phyloP scores from a whole-genome alignment of 2,113 vertebrate genomes.

The Otocyon megalotis region DNA sequence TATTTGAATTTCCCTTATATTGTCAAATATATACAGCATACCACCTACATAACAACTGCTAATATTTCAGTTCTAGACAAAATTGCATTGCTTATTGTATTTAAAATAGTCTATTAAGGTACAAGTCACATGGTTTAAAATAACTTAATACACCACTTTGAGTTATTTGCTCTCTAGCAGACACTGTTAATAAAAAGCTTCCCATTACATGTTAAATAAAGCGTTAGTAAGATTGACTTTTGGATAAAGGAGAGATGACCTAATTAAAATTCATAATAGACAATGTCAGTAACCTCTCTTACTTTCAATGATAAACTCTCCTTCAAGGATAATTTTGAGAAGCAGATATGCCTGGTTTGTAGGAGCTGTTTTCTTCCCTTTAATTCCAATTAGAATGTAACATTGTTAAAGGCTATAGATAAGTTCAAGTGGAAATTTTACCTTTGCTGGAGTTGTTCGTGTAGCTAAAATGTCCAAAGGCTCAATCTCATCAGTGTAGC shows the following conservation, averaged over 20 bases:
- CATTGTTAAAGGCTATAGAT: not conserved
- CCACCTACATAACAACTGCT: not conserved
- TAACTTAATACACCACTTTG: not conserved
- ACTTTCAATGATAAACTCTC: not conserved
- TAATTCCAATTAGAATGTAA: not conserved
- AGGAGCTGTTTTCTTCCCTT: not conserved
- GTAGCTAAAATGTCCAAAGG: not conserved
- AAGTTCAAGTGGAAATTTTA: not conserved
- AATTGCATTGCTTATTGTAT: not conserved
- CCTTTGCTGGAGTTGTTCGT: not conserved
- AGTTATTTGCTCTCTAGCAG: not conserved
- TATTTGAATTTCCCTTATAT: not conserved
- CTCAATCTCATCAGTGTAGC: not conserved
- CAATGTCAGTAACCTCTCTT: not conserved
- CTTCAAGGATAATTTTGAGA: not conserved
- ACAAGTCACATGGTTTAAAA: not conserved
- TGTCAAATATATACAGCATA: not conserved
- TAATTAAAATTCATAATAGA: constrained; percentile 43
- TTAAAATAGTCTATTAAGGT: not conserved
- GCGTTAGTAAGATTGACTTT: not conserved
- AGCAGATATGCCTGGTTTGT: not conserved
- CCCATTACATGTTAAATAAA: constrained; percentile 26
- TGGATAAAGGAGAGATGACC: not conserved
- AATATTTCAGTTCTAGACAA: not conserved
- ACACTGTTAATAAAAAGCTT: not conserved